Evolutionary conservation across 1,140 invertebrate species (phyloP), one percentile per base, ranked within the genome.

Genomic region (Metaphire vulgaris): DNA sequence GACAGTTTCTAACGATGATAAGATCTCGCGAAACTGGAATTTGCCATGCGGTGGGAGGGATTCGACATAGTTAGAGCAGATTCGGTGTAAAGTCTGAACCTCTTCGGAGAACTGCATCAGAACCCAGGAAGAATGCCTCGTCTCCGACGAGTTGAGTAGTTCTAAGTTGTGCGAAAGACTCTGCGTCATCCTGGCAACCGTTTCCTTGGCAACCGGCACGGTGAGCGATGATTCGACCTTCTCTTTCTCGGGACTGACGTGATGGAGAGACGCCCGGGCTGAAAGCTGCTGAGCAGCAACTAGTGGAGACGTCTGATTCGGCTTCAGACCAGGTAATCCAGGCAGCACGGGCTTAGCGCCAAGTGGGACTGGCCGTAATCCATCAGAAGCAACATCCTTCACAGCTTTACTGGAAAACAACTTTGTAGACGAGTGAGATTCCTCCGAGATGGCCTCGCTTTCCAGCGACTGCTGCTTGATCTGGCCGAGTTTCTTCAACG

Each of bases 21-120:
- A 89, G 74, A 96, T 87, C 83, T 96, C 94, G 14, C 93, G 90
- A 81, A 95, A 91, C 80, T 94, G 93, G 84, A 97, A 95, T 75
- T 94, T 91, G 32, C 92, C 90, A 82, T 94, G 93, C 26, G 94
- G 92, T 28, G 93, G 90, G 78, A 94, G 77, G 32, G 82, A 81
- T 72, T 85, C 83, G 33, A 86, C 83, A 78, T 83, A 86, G 33
- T 77, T 78, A 64, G 80, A 83, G 80, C 83, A 86, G 73, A 82
- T 74, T 67, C 79, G 77, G 75, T 83, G 80, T 75, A 85, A 84
- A 33, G 80, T 76, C 77, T 85, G 79, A 56, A 86, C 82, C 74
- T 85, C 80, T 72, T 85, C 84, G 0, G 83, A 83, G 0, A 86
- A 76, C n/a, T 84, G 79, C 82, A 85, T 82, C 81, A 56, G 21